Evolutionary conservation across 2,888 invertebrate genomes (phyloP).

Genomic region (Pocota personata): DNA sequence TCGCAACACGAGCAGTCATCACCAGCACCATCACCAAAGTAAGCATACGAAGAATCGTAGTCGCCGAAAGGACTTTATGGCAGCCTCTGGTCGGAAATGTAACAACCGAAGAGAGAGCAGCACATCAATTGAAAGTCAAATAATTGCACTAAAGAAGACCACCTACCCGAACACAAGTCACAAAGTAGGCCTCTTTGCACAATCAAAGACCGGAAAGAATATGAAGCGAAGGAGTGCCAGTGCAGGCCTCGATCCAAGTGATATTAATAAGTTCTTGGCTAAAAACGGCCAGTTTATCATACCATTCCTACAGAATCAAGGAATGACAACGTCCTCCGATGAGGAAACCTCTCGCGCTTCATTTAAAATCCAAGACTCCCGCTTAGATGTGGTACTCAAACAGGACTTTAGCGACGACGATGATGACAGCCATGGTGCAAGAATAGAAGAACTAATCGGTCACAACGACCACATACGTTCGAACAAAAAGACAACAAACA

Average conservation of each 20-base stretch:
- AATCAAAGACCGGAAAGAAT: slow-evolving; percentile 77
- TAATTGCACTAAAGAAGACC: slow-evolving; percentile 83
- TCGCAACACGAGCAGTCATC: slow-evolving; percentile 79
- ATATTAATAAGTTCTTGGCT: slow-evolving; percentile 80
- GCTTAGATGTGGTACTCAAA: slow-evolving; percentile 81
- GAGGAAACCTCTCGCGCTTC: slow-evolving; percentile 82
- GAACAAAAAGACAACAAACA: slow-evolving; percentile 76
- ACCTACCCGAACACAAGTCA: slow-evolving; percentile 81
- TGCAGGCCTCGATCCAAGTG: slow-evolving; percentile 80
- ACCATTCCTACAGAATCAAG: slow-evolving; percentile 82
- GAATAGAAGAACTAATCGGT: slow-evolving; percentile 77
- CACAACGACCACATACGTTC: slow-evolving; percentile 70
- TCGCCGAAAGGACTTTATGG: slow-evolving; percentile 79
- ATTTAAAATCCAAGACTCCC: slow-evolving; percentile 81
- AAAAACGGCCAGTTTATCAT: slow-evolving; percentile 82
- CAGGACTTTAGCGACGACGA: slow-evolving; percentile 79
- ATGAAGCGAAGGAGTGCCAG: slow-evolving; percentile 80
- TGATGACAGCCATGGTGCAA: slow-evolving; percentile 71
- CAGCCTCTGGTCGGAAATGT: slow-evolving; percentile 79
- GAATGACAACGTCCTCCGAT: slow-evolving; percentile 82
- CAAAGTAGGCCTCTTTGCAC: slow-evolving; percentile 80
- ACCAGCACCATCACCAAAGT: slow-evolving; percentile 73
- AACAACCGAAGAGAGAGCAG: slow-evolving; percentile 86
- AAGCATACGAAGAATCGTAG: slow-evolving; percentile 79
- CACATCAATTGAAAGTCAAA: slow-evolving; percentile 92